phyloP scores from a whole-genome alignment of 1,140 invertebrate genomes.

The Magallana angulata region DNA sequence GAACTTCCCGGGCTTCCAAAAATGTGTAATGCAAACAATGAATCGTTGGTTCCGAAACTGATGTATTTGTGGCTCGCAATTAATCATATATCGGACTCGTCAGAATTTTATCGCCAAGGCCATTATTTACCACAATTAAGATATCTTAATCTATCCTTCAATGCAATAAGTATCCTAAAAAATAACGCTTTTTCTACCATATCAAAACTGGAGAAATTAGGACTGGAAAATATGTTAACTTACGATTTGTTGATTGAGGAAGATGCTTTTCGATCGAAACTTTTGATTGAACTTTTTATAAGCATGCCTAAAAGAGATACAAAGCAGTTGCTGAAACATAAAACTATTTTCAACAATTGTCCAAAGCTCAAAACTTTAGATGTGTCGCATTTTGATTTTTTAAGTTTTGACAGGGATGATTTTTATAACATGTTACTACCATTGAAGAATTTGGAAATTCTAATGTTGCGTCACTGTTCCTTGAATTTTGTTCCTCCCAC shows the following conservation, averaged over 20 bases:
- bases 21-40: background rate
- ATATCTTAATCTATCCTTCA: conserved; percentile 10
- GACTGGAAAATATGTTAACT: background rate
- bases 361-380: background rate
- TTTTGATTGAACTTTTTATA: background rate
- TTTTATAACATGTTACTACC: background rate
- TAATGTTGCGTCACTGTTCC: background rate
- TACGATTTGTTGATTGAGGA: conserved; percentile 9
- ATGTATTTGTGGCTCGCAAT: background rate
- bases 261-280: background rate
- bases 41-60: background rate
- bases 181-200: background rate
- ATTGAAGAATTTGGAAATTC: background rate
- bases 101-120: background rate
- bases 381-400: conserved; percentile 8
- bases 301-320: background rate
- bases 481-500: conserved; percentile 6
- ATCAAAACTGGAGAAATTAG: background rate
- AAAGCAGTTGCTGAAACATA: background rate
- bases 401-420: background rate
- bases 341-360: background rate
- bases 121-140: background rate
- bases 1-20: background rate
- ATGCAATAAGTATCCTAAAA: conserved; percentile 1
- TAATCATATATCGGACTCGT: conserved; percentile 5